A percentile compares a stretch with the other conserved stretches of the same genome.
Conservation (phyloP, 2,797 vertebrate genomes). For the Clarias fuscus region DNA sequence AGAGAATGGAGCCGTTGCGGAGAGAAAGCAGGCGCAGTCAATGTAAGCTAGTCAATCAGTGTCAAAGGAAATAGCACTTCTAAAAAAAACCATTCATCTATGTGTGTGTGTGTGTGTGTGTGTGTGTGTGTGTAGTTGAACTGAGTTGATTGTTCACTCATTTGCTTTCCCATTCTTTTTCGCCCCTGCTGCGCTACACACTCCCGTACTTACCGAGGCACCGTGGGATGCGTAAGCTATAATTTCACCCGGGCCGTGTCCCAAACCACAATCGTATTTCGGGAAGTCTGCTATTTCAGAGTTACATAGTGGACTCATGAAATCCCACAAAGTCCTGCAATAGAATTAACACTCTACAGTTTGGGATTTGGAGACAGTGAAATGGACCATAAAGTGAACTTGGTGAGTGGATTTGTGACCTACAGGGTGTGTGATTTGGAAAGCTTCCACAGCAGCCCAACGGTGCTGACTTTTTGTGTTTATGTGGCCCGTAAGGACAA, state of each 20-base stretch:
- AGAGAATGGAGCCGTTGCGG: conserved; percentile 20
- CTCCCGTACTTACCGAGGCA: conserved; percentile 5
- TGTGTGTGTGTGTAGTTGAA: neutral
- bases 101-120: conserved; percentile 27
- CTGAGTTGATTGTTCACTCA: conserved; percentile 47
- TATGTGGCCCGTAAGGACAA: neutral
- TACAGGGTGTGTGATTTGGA: conserved; percentile 4
- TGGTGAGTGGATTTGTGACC: neutral
- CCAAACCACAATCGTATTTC: conserved; percentile 21
- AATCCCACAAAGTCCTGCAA: conserved; percentile 5
- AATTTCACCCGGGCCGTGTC: conserved; percentile 29
- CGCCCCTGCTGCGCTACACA: neutral
- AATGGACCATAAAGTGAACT: neutral
- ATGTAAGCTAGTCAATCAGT: conserved; percentile 43
- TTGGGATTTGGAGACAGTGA: neutral
- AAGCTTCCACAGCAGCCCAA: neutral
- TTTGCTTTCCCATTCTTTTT: neutral
- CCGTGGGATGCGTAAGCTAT: conserved; percentile 32
- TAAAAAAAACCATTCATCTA: conserved; percentile 17
- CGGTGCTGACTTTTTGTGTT: neutral
- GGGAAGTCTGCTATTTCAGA: conserved; percentile 25
- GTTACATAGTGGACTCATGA: neutral
- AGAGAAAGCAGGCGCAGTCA: conserved; percentile 28
- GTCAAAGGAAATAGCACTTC: conserved; percentile 37
- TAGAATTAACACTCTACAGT: neutral